Evolutionary conservation across 2,113 vertebrate species (phyloP), one percentile per base, ranked within the genome.

Genomic region (Tetrao urogallus): DNA sequence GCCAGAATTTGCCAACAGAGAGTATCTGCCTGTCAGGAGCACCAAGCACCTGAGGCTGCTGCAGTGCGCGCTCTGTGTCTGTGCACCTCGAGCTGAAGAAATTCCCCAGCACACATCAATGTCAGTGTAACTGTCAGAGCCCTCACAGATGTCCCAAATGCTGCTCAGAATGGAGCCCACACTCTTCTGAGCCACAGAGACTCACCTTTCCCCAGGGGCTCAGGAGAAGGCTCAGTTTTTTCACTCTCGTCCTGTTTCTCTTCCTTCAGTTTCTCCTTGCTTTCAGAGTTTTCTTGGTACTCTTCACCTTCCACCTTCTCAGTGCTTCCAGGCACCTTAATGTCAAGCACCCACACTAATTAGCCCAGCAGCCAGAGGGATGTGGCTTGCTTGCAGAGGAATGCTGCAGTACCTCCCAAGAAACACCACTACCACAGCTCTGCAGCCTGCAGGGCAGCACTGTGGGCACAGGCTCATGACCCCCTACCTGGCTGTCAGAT

Each of bases 401-500:
- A 42, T 17, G 36, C 48, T 24, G 71, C 36, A 22, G 28, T 7
- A 30, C 24, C 22, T 32, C 50, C 50, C 38, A 56, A 17, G 47
- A 28, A 71, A 38, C 25, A 54, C 42, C 13, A 8, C 22, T 15
- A 27, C 28, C 13, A 6, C 40, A 45, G 4, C 28, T 32, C 64
- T 22, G 30, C 42, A 22, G 42, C 13, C 64, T 32, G 64, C 64
- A 43, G 64, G 40, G 40, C 40, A 66, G 40, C 30, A 13, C 40
- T 22, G 28, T 10, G 30, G 64, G 64, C 64, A 32, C 42, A 15
- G 64, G 64, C 6, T 66, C 13, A 19, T 10, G 42, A 45, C 19
- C 34, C 6, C 95, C 88, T 89, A 99, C 99, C 98, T 99, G 99
- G 79, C 94, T 93, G 42, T 99, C 99, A 3, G 93, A 38, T 4